Base-by-base conservation (phyloP, 2,113 vertebrate genomes). In the Bombycilla garrulus region DNA sequence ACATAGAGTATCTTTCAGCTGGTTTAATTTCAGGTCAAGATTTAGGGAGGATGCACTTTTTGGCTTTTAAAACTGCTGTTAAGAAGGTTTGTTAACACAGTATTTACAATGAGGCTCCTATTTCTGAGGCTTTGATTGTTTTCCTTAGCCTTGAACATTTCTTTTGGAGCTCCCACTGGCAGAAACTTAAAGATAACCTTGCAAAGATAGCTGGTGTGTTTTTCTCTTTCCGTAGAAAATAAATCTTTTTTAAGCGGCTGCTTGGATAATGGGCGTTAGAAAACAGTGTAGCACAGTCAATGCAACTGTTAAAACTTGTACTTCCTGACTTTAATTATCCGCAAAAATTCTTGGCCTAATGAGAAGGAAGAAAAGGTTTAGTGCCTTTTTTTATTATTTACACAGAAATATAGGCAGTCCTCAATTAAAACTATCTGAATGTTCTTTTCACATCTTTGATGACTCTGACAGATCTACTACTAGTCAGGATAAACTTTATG, bases 281-380 rank as follows among this genome's bases (percentile, higher is more conserved):
- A 94, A 96, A 80, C 64, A 72, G 84, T 10, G 47, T 50, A 71
- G 81, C 82, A 54, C 65, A 89, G 83, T 74, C 65, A 78, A 42
- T 64, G 35, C 62, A 79, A 94, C 74, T 91, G 88, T 91, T 95
- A 95, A 94, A 96, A 95, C 85, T 77, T 74, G 80, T 78, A 71
- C 87, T 97, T 94, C 91, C 92, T 93, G 80, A 73, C 82, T 88
- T 91, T 93, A 97, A 96, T 95, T 94, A 95, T 81, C 87, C 69
- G 6, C 40, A 70, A 87, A 90, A 87, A 91, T 93, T 93, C 92
- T 95, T 93, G 83, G 91, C 56, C 86, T 96, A 94, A 95, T 93
- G 85, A 90, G 72, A 56, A 93, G 86, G 87, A 94, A 93, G 91
- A 90, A 90, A 90, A 87, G 50, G 81, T 90, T 96, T 96, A 70